phyloP scores from a whole-genome alignment of 2,113 vertebrate species.

The Pelecanus crispus region DNA sequence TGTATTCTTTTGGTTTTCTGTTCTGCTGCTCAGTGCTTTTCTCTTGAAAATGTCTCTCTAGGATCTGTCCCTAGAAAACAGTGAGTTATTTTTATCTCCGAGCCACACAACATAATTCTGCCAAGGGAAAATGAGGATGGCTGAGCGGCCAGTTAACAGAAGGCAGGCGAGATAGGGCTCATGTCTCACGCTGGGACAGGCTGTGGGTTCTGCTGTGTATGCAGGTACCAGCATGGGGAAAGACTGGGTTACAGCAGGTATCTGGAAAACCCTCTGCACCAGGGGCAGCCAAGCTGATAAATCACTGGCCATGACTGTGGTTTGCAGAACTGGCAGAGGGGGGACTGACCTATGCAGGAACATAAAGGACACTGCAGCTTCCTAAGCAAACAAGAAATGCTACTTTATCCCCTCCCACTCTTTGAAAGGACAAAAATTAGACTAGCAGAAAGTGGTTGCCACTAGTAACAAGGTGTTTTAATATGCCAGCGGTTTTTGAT shows the following conservation, averaged over 20 bases:
- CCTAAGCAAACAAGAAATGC: not conserved
- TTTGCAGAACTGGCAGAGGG: not conserved
- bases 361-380: not conserved
- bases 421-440: not conserved
- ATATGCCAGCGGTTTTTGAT: not conserved
- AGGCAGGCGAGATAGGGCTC: not conserved
- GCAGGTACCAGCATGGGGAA: not conserved
- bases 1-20: not conserved
- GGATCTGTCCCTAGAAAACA: not conserved
- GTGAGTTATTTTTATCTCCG: not conserved
- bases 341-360: not conserved
- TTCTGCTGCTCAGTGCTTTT: not conserved
- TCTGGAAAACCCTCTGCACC: not conserved
- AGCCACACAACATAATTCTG: constrained; percentile 2
- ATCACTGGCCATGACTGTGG: not conserved
- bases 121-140: not conserved
- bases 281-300: not conserved
- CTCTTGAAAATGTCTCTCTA: not conserved
- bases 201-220: not conserved
- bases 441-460: constrained; percentile 38
- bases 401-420: not conserved
- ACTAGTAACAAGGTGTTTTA: constrained; percentile 26
- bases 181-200: not conserved
- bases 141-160: not conserved
- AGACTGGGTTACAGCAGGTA: not conserved